Evolutionary conservation across 2,888 invertebrate species (phyloP).

Genomic region (Eledona agricola): DNA sequence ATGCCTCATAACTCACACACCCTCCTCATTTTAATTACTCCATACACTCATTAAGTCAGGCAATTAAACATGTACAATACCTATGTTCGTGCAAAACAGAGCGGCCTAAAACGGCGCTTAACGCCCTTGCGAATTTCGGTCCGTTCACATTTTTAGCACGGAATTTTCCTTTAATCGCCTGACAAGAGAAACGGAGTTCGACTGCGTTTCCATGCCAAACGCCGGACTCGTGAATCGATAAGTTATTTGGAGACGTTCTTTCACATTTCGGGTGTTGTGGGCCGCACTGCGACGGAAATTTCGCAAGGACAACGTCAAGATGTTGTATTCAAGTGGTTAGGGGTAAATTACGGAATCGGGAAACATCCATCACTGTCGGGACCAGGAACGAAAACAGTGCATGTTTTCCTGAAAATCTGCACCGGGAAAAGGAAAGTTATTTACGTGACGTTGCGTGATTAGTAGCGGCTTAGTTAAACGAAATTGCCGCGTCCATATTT

Average conservation of each 20-base stretch:
- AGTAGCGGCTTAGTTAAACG: neutral
- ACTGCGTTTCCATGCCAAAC: too few species aligned
- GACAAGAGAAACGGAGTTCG: too few species aligned
- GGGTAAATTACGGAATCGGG: conserved; percentile 41
- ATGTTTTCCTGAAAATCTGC: conserved; percentile 25
- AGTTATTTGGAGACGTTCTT: too few species aligned
- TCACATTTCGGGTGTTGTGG: too few species aligned
- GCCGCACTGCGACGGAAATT: too few species aligned
- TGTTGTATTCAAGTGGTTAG: conserved; percentile 36
- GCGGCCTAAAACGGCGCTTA: conserved; percentile 15
- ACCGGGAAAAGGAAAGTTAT: conserved; percentile 14
- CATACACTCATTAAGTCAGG: conserved; percentile 43
- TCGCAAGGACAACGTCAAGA: too few species aligned
- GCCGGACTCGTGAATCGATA: too few species aligned
- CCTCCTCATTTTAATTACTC: conserved; percentile 46
- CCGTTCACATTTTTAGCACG: too few species aligned
- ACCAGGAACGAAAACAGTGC: conserved; percentile 40
- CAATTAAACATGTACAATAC: conserved; percentile 41
- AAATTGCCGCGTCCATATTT: neutral
- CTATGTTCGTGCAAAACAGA: conserved; percentile 18
- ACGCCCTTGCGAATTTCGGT: conserved; percentile 9
- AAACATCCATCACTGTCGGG: conserved; percentile 45
- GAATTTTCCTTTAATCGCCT: too few species aligned
- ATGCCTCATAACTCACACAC: conserved; percentile 45
- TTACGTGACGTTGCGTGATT: conserved; percentile 14